A percentile compares a stretch with the other conserved stretches of the same genome.
Conservation (phyloP, 2,113 vertebrate species). For the Promerops cafer region DNA sequence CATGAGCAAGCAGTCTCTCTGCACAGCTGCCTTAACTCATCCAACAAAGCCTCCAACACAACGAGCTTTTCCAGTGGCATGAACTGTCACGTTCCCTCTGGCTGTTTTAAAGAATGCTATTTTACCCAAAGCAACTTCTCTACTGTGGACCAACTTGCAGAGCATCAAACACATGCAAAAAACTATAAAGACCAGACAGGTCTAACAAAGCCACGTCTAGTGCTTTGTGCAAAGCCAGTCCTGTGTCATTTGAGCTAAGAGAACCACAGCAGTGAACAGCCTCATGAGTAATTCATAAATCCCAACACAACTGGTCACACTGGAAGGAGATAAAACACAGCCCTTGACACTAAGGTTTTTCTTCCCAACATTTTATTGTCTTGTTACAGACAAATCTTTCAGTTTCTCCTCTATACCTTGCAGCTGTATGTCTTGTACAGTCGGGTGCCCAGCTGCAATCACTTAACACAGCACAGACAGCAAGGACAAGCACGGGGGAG, state of each 20-base stretch:
- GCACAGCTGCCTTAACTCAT: neutral
- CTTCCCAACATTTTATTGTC: neutral
- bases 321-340: neutral
- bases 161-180: neutral
- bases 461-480: neutral
- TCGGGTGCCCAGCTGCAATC: neutral
- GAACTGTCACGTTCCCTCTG: neutral
- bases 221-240: neutral
- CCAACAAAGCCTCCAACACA: neutral
- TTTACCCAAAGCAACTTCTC: neutral
- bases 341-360: neutral
- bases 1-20: neutral
- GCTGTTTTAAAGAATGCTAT: neutral
- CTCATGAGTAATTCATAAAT: neutral
- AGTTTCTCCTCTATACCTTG: neutral
- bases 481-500: neutral
- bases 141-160: neutral
- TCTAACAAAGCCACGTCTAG: neutral
- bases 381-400: neutral
- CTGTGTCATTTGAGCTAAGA: neutral
- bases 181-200: neutral
- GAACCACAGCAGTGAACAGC: neutral
- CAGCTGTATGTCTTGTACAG: neutral
- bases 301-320: neutral
- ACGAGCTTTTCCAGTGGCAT: neutral